Percentiles rank a stretch among this genome's conserved stretches.
Conservation (phyloP, 1,140 invertebrate species). For the Meloidogyne floridensis region DNA sequence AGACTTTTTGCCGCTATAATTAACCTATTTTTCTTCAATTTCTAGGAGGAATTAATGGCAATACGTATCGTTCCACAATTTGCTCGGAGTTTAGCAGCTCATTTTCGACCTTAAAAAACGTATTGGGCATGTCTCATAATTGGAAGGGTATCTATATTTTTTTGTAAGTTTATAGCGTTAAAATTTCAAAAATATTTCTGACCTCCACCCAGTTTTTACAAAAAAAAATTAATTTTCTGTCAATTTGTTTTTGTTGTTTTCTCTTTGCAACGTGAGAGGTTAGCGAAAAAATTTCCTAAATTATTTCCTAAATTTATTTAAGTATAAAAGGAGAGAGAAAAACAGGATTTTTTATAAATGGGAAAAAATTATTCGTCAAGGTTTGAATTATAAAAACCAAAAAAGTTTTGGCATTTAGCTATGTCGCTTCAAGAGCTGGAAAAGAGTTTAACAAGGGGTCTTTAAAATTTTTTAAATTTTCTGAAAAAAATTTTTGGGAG, state of each 20-base stretch:
- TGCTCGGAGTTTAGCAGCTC: slow-evolving; percentile 7
- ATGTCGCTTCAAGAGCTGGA: no score
- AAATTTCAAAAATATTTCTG: neutral
- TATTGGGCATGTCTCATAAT: neutral
- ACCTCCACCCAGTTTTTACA: neutral
- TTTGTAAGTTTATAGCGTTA: neutral
- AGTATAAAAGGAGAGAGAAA: neutral
- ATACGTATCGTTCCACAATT: slow-evolving; percentile 31
- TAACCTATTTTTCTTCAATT: slow-evolving; percentile 15
- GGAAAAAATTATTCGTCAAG: neutral
- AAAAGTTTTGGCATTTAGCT: neutral
- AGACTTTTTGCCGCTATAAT: neutral
- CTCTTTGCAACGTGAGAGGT: neutral
- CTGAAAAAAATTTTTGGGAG: no score
- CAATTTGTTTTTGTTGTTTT: neutral
- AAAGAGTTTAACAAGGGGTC: no score
- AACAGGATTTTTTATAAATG: neutral
- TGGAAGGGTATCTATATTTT: neutral
- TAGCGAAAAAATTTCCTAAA: slow-evolving; percentile 6
- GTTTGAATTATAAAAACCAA: slow-evolving; percentile 4
- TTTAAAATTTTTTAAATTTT: no score
- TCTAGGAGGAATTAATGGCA: slow-evolving; percentile 52
- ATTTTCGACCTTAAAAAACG: neutral
- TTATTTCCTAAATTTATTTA: neutral
- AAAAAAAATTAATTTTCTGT: neutral